Conservation (phyloP, 2,888 invertebrate genomes). For the Coenonympha glycerion region DNA sequence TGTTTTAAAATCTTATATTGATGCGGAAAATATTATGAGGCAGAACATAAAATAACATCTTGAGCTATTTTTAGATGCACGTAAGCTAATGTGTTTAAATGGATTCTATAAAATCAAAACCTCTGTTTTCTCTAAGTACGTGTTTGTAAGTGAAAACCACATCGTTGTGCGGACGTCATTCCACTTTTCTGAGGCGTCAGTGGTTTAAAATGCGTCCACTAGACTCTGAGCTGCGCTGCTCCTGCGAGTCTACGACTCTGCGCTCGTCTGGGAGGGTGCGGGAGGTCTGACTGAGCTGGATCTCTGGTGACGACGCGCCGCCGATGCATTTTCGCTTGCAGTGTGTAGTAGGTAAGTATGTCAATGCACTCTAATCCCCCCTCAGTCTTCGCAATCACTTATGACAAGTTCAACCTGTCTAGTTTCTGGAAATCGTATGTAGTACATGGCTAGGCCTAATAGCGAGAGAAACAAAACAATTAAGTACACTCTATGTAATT, state of each 20-base stretch:
- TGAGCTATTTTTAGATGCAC: not conserved
- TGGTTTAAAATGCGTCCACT: slow-evolving; percentile 54
- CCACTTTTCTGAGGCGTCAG: slow-evolving; percentile 72
- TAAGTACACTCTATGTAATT: too few relatives aligned
- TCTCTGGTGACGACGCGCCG: slow-evolving; percentile 53
- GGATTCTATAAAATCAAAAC: slow-evolving; percentile 32
- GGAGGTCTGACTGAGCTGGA: slow-evolving; percentile 49
- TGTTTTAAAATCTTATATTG: not conserved
- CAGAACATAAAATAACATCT: not conserved
- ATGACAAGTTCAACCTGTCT: slow-evolving; percentile 64
- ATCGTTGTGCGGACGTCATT: slow-evolving; percentile 69
- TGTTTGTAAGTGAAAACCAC: slow-evolving; percentile 69
- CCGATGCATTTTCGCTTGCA: slow-evolving; percentile 68
- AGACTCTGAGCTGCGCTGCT: slow-evolving; percentile 42
- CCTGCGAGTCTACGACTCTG: slow-evolving; percentile 31
- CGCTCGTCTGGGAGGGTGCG: slow-evolving; percentile 29
- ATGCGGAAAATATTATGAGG: not conserved
- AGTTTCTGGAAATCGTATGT: slow-evolving; percentile 34
- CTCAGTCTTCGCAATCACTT: slow-evolving; percentile 62
- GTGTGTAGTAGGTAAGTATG: slow-evolving; percentile 72
- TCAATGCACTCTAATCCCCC: slow-evolving; percentile 72
- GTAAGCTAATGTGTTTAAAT: not conserved
- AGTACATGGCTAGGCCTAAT: slow-evolving; percentile 24
- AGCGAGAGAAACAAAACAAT: not conserved
- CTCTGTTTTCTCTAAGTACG: slow-evolving; percentile 53